These are phyloP conservation scores for Tetramorium alpestre DNA, from an alignment of 1,140 invertebrate genomes.

Conservation along the genomic window DNA sequence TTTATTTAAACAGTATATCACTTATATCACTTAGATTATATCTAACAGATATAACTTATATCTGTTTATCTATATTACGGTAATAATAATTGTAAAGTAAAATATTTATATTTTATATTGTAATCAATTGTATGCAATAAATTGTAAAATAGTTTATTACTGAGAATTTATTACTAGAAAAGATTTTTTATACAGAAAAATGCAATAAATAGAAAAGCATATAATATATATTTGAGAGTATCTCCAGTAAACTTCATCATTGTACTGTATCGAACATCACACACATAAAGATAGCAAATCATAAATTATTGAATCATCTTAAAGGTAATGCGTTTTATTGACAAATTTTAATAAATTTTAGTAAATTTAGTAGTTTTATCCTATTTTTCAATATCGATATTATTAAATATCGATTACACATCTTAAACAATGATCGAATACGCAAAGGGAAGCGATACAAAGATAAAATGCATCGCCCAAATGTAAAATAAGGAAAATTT, in stretches of 20 bases:
- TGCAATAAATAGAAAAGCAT: background rate
- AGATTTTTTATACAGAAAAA: background rate
- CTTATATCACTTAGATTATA: background rate
- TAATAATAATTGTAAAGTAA: background rate
- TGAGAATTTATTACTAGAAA: background rate
- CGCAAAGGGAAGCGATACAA: background rate
- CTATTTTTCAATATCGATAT: background rate
- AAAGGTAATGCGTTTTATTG: background rate
- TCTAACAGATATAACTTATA: background rate
- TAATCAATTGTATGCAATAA: too few relatives aligned
- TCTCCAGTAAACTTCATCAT: background rate
- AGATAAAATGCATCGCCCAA: background rate
- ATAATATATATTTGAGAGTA: background rate
- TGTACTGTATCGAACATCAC: background rate
- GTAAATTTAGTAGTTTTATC: background rate
- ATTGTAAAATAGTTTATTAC: background rate
- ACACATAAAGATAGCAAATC: background rate
- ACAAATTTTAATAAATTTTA: slow-evolving; percentile 12
- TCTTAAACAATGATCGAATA: background rate
- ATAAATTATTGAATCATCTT: background rate
- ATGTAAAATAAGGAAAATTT: background rate
- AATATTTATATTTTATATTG: background rate
- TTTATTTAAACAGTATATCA: background rate
- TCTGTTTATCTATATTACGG: background rate
- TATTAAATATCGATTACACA: slow-evolving; percentile 1